phyloP scores from a whole-genome alignment of 2,888 invertebrate genomes.

The Rhaphigaster nebulosa region DNA sequence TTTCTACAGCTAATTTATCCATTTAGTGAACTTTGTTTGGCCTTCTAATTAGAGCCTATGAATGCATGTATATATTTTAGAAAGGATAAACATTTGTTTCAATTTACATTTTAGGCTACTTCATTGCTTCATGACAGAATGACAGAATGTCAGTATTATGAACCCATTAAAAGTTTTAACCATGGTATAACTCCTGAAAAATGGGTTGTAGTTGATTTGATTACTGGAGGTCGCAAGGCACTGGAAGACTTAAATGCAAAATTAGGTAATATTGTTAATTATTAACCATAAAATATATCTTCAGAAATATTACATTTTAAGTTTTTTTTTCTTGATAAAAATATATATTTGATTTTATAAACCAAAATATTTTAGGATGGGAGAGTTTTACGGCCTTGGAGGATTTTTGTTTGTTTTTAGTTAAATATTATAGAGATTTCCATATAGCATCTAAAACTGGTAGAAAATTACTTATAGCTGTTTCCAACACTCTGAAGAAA shows the following conservation, averaged over 20 bases:
- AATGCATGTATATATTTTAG: background rate
- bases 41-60: no score
- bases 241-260: constrained; percentile 84
- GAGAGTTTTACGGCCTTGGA: no score
- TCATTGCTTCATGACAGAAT: constrained; percentile 86
- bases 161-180: constrained; percentile 73
- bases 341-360: background rate
- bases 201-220: constrained; percentile 88
- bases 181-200: constrained; percentile 74
- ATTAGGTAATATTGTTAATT: constrained; percentile 73
- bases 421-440: no score
- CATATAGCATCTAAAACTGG: no score
- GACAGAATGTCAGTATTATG: constrained; percentile 90
- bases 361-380: background rate
- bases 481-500: no score
- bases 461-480: no score
- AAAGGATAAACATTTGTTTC: background rate
- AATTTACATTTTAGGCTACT: background rate
- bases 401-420: no score
- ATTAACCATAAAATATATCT: background rate
- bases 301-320: background rate
- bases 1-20: background rate
- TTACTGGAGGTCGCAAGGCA: constrained; percentile 81
- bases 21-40: background rate
- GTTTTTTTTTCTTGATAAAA: background rate